phyloP scores from a whole-genome alignment of 2,113 vertebrate genomes.

The Esox niger region DNA sequence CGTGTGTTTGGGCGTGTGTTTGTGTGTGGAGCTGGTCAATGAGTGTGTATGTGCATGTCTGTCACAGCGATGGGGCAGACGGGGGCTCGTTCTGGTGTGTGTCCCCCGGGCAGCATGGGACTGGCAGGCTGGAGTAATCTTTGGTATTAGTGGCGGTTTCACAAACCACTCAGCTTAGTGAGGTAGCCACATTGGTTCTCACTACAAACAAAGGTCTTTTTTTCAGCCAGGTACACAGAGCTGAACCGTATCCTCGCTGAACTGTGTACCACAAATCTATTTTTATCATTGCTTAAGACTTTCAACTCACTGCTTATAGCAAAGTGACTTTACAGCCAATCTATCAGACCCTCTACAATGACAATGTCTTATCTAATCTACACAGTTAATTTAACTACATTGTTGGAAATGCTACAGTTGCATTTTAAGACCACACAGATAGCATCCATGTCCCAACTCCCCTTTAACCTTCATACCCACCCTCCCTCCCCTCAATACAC shows the following conservation, averaged over 20 bases:
- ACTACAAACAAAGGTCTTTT: slow-evolving; percentile 85
- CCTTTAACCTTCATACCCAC: slow-evolving; percentile 10
- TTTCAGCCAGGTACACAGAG: slow-evolving; percentile 60
- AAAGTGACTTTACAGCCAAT: slow-evolving; percentile 50
- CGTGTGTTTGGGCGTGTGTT: slow-evolving; percentile 17
- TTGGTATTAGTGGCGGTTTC: slow-evolving; percentile 98
- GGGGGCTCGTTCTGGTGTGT: slow-evolving; percentile 33
- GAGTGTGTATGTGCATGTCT: slow-evolving; percentile 14
- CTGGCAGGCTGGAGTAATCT: slow-evolving; percentile 92
- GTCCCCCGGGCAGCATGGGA: slow-evolving; percentile 81
- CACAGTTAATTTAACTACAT: slow-evolving; percentile 69
- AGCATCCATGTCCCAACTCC: slow-evolving; percentile 52
- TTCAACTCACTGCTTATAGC: slow-evolving; percentile 72
- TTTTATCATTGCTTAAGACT: slow-evolving; percentile 50
- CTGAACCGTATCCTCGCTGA: slow-evolving; percentile 64
- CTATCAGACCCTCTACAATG: slow-evolving; percentile 50
- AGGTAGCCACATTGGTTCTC: slow-evolving; percentile 81
- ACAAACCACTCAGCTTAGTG: slow-evolving; percentile 95
- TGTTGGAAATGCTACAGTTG: slow-evolving; percentile 76
- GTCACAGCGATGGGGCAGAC: slow-evolving; percentile 31
- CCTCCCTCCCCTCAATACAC: slow-evolving; percentile 32
- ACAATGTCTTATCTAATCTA: slow-evolving; percentile 58
- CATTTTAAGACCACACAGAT: slow-evolving; percentile 67
- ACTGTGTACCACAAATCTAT: slow-evolving; percentile 61
- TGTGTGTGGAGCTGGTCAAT: slow-evolving; percentile 22